Base-by-base conservation (phyloP, 23 tunicate species). In the Ciona savignyi region DNA sequence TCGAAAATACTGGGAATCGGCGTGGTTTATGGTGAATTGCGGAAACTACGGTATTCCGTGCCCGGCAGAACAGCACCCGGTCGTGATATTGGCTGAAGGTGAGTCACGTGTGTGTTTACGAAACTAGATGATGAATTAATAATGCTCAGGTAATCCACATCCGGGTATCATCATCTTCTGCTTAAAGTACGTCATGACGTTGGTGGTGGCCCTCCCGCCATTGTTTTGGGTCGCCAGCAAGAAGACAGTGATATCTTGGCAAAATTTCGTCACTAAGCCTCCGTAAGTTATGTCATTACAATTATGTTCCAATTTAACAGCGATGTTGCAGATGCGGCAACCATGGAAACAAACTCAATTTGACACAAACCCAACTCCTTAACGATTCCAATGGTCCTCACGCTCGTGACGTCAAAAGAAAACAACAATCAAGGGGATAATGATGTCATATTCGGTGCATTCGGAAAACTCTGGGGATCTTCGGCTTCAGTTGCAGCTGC, bases 401-500 rank as follows among this genome's bases (percentile, higher is more conserved):
- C 27, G 78, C 79, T 2, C 29, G 65, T 48, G 90, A 81, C 15
- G 73, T 9, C 11, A 6, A 4, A 4, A n/a, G 31, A 27, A 27
- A 51, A 49, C 32, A 72, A 72, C 3, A 32, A 19, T 33, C 64
- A 22, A 85, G 62, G n/a, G 1, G 33, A 42, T 22, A 60, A 51
- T 0, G 87, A 87, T 26, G 76, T 68, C 3, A 51, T 77, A 42
- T 72, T 82, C 34, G 93, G 93, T 6, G 60, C 30, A 22, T 62
- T 77, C 29, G 27, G 79, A 0, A 56, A 62, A 30, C 78, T 74
- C 15, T 83, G 62, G 27, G 96, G 87, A 9, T 88, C 96, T 3
- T 88, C 96, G 11, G 96, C 86, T 49, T 88, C 96, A 19, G 83
- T 82, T 1, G 86, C 86, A 0, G 82, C 86, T n/a, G n/a, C n/a